Evolutionary conservation across 2,888 invertebrate species (phyloP), one percentile per base, ranked within the genome.

Genomic region (Hymenopus coronatus): DNA sequence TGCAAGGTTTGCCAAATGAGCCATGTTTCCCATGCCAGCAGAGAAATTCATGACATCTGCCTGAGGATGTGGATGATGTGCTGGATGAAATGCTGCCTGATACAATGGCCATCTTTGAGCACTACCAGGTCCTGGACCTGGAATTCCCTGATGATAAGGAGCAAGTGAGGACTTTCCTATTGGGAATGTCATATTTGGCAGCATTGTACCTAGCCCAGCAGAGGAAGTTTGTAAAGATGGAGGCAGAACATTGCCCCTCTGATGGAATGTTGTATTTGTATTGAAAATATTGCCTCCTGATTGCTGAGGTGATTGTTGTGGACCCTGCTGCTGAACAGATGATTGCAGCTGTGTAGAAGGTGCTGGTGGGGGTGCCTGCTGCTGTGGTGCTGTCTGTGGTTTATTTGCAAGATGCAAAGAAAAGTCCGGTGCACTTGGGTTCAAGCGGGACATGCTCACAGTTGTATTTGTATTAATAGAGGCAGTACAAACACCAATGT

Each of bases 351-450:
- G 6, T 6, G 9, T 40, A n/a, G n/a, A n/a, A 40, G 90, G 33
- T 82, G 82, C 15, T 82, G 86, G 25, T 40, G 89, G 25, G 28
- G 85, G 82, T 12, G 54, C 85, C 2, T 40, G 84, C n/a, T 70
- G 84, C 27, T 84, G 83, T 91, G 7, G 93, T 91, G 20, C 92
- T 92, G 9, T 92, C 91, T 30, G 93, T 91, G 91, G 88, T 91
- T 92, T 91, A 92, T 92, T 88, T 93, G 91, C 90, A 94, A 94
- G 40, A 94, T 91, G 83, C 94, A 93, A 90, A 0, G 96, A 95
- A 92, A 97, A 97, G 92, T 97, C 96, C 0, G 97, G 97, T 7
- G 97, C 97, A 91, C 97, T 96, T 0, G 97, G 97, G 93, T 97
- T 98, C 83, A 97, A 94, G 89, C 97, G 95, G 83, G 96, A 96